Percentiles rank a stretch among this genome's conserved stretches.
These are phyloP conservation scores for Cerceris ruficornis DNA, from an alignment of 2,888 invertebrate genomes.

Conservation along the genomic window DNA sequence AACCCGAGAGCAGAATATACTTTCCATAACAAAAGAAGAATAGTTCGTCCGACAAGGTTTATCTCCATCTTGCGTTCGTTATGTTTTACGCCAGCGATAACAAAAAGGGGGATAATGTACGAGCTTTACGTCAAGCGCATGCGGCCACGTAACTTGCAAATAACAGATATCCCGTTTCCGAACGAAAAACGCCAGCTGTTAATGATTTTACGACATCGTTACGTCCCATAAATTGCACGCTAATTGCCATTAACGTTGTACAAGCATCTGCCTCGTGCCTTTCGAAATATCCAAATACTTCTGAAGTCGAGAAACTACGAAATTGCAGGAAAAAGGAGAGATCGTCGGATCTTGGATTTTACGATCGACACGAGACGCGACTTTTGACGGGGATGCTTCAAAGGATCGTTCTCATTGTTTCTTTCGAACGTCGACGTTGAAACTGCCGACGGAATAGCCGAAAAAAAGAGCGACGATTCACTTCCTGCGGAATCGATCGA, in stretches of 20 bases:
- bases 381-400: constrained; percentile 23
- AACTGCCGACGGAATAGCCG: constrained; percentile 17
- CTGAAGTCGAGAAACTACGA: no score
- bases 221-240: constrained; percentile 34
- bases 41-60: no score
- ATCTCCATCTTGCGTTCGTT: background rate
- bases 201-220: constrained; percentile 43
- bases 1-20: background rate
- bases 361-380: constrained; percentile 23
- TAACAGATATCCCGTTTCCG: constrained; percentile 3
- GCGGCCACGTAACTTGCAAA: background rate
- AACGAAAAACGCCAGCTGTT: constrained; percentile 30
- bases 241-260: constrained; percentile 33
- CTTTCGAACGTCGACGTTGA: constrained; percentile 13
- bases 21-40: background rate
- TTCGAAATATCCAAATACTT: background rate
- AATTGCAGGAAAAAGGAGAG: background rate
- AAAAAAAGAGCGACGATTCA: background rate
- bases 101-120: background rate
- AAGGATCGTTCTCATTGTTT: constrained; percentile 24
- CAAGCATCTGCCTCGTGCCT: constrained; percentile 13
- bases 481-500: background rate
- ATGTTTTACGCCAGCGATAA: background rate
- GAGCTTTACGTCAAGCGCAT: no score
- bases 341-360: constrained; percentile 3